Evolutionary conservation across 2,113 vertebrate genomes (phyloP), one percentile per base, ranked within the genome.

Genomic region (Scomber japonicus): DNA sequence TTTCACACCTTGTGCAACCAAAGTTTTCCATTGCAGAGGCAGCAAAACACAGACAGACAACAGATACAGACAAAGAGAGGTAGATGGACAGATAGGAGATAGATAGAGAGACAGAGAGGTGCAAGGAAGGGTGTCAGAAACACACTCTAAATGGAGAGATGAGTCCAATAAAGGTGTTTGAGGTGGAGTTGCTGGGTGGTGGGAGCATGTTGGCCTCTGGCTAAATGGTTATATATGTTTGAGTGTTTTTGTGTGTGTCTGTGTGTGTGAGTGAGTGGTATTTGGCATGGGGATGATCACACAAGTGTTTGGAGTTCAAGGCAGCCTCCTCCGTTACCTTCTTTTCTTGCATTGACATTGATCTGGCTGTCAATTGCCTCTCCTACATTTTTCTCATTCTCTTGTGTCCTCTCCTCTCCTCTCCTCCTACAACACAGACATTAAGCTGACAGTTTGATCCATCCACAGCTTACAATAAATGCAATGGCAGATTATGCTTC

Each of bases 1-100:
- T 92, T 92, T 91, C 87, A 93, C 89, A 91, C 88, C 82, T 83
- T 70, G 88, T 84, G 86, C 77, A 85, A 75, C 81, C 86, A 51
- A 84, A 80, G 71, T 91, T 90, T 65, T 84, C 68, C 57, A 63
- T 65, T 75, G 72, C 65, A 79, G 56, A 63, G 75, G 82, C 67
- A 74, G 63, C 66, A 73, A 80, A 83, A 84, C 72, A 80, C 59
- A 78, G 61, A 64, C 62, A 61, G 50, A 57, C 61, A 72, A 64
- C 77, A 62, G 73, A 84, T 49, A 62, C 48, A 66, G 62, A 64
- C 17, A 46, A 15, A 35, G 71, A 44, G 14, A 60, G 53, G 21
- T 3, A 27, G 49, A 53, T 8, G 12, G 62, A 75, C 44, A n/a
- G 40, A 14, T 11, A 19, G 64, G 14, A 19, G 73, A 51, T 17